These are phyloP conservation scores for Heliconius sara DNA, from an alignment of 2,888 invertebrate genomes.

Conservation along the genomic window DNA sequence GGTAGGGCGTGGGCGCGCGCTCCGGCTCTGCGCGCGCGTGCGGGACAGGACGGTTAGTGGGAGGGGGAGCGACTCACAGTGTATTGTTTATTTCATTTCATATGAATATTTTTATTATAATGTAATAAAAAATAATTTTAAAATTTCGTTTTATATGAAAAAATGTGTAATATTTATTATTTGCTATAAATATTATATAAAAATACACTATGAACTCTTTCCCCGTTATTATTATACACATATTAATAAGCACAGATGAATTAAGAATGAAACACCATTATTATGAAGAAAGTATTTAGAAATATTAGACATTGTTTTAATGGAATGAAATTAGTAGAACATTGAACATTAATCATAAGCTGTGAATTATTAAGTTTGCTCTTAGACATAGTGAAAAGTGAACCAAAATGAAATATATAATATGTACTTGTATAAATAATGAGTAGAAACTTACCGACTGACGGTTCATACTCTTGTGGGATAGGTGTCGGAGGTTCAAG, in stretches of 20 bases:
- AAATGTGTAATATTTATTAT: background rate
- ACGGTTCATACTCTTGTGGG: conserved; percentile 80
- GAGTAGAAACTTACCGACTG: conserved; percentile 67
- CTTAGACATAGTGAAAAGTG: background rate
- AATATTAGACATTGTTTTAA: background rate
- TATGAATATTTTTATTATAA: background rate
- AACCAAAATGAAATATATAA: background rate
- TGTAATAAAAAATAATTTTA: background rate
- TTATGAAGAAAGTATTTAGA: background rate
- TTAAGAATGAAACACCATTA: conserved; percentile 14
- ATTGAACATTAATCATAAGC: conserved; percentile 1
- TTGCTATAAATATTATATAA: background rate
- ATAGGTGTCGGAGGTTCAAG: conserved; percentile 79
- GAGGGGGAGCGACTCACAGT: background rate
- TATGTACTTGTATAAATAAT: background rate
- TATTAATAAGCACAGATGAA: conserved; percentile 37
- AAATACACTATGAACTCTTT: conserved; percentile 20
- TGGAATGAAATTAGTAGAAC: conserved; percentile 17
- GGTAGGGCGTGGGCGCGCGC: conserved; percentile 55
- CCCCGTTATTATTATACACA: conserved; percentile 1
- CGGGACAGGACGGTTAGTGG: background rate
- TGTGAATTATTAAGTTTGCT: background rate
- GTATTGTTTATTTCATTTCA: background rate
- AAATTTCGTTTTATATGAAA: background rate
- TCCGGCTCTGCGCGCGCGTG: conserved; percentile 59